Base-by-base conservation (phyloP, 2,888 invertebrate species). In the Rhingia campestris region DNA sequence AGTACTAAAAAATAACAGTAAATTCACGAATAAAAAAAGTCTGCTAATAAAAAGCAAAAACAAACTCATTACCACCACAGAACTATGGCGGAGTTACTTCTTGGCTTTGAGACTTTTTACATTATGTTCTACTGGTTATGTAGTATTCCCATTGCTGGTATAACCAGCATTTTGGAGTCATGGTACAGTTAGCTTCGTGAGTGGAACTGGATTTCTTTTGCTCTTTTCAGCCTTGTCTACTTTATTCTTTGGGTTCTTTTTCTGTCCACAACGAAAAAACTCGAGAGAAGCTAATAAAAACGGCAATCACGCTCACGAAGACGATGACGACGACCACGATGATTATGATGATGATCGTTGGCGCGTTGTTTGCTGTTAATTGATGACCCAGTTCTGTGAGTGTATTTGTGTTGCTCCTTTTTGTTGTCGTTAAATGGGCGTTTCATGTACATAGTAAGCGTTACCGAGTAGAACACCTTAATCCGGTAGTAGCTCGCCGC, bases 191-290 rank as follows among this genome's bases (percentile, higher is more conserved):
- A 76, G 41, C 61, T 61, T 76, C 61, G 53, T 76, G 76, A 76
- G 76, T 76, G 76, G 76, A 76, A 69, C 76, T 76, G 59, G 76
- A 76, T 76, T 76, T 76, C 67, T 45, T 76, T 59, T 30, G 37
- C 45, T 75, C 47, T 67, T 74, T 75, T 14, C 56, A 39, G 45
- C 64, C 35, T 61, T 43, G 45, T 56, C 39, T 22, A 22, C 22
- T 66, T 64, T 45, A 12, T 56, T 66, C 41, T 45, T 53, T 45
- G 2, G 32, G 32, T 58, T 49, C 9, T 9, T 58, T 59, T 9
- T 22, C 35, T 76, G 59, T 59, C 45, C 67, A 45, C 58, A 59
- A 49, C n/a, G 14, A 63, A 74, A 47, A 58, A 51, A 43, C 47
- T 4, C 4, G 47, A 56, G 22, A 53, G 45, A 76, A 14, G 41